Percentiles rank a stretch among this genome's conserved stretches.
Evolutionary conservation across 2,888 invertebrate species (phyloP).

Genomic region (Chymomyza caudatula): DNA sequence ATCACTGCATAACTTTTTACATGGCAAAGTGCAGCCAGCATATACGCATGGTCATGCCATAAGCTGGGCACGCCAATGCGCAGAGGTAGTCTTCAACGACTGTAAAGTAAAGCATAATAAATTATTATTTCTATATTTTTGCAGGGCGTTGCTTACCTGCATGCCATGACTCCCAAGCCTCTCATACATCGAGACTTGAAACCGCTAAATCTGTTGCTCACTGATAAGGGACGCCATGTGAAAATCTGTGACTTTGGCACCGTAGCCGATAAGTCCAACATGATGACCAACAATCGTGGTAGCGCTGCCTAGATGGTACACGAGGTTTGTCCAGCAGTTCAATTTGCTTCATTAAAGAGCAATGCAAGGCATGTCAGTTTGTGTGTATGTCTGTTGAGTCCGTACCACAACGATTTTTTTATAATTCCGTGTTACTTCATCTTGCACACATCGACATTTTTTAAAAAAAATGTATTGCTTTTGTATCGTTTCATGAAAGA

Average conservation of each 20-base stretch:
- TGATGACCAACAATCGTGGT: conserved; percentile 97
- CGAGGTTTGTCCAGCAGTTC: too few species aligned
- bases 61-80: conserved; percentile 97
- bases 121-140: conserved; percentile 7
- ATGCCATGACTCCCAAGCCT: conserved; percentile 95
- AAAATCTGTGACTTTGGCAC: conserved; percentile 99
- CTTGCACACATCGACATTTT: too few species aligned
- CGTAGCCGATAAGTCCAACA: conserved; percentile 95
- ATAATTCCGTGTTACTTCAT: too few species aligned
- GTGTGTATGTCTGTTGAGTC: too few species aligned
- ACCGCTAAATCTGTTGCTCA: conserved; percentile 92
- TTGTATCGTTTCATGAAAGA: too few species aligned
- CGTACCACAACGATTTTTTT: too few species aligned
- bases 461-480: too few species aligned
- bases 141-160: conserved; percentile 95
- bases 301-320: conserved; percentile 99
- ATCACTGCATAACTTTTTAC: conserved; percentile 95
- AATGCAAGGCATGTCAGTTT: too few species aligned
- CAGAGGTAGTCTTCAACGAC: too few species aligned
- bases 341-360: too few species aligned
- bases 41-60: conserved; percentile 96
- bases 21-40: conserved; percentile 87
- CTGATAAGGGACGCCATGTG: conserved; percentile 89
- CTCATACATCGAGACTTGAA: conserved; percentile 95
- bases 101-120: too few species aligned